These are phyloP conservation scores for Stegana nigrithorax DNA, from an alignment of 2,888 invertebrate species.

Conservation along the genomic window DNA sequence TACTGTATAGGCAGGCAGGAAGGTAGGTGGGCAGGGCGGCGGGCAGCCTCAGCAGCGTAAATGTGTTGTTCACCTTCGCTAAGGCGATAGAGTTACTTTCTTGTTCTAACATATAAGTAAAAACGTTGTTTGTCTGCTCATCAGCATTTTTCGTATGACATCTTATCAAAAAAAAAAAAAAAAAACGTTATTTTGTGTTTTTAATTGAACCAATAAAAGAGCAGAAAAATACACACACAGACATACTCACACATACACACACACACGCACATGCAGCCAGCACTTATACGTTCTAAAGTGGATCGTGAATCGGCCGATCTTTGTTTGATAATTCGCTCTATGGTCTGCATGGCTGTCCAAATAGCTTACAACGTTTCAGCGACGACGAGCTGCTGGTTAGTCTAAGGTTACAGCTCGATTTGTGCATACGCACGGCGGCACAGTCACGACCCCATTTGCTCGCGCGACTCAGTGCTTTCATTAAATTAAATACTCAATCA, in stretches of 20 bases:
- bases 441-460: too few relatives aligned
- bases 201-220: slow-evolving; percentile 62
- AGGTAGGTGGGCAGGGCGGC: too few relatives aligned
- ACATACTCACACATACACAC: too few relatives aligned
- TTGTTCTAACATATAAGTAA: too few relatives aligned
- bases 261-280: too few relatives aligned
- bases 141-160: too few relatives aligned
- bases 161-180: slow-evolving; percentile 45
- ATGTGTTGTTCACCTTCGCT: slow-evolving; percentile 6
- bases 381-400: slow-evolving; percentile 24
- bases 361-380: slow-evolving; percentile 20
- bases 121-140: too few relatives aligned
- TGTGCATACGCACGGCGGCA: slow-evolving; percentile 44
- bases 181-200: slow-evolving; percentile 41
- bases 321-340: not conserved
- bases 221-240: too few relatives aligned
- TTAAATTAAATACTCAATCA: slow-evolving; percentile 30
- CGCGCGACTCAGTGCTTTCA: slow-evolving; percentile 4
- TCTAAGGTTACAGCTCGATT: slow-evolving; percentile 40
- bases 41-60: too few relatives aligned
- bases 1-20: not conserved
- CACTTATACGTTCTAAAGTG: too few relatives aligned
- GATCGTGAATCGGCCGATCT: too few relatives aligned
- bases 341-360: not conserved
- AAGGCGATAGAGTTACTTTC: slow-evolving; percentile 35